These are phyloP conservation scores for Coranthus polyacanthus DNA, from an alignment of 2,797 vertebrate genomes.

Conservation along the genomic window DNA sequence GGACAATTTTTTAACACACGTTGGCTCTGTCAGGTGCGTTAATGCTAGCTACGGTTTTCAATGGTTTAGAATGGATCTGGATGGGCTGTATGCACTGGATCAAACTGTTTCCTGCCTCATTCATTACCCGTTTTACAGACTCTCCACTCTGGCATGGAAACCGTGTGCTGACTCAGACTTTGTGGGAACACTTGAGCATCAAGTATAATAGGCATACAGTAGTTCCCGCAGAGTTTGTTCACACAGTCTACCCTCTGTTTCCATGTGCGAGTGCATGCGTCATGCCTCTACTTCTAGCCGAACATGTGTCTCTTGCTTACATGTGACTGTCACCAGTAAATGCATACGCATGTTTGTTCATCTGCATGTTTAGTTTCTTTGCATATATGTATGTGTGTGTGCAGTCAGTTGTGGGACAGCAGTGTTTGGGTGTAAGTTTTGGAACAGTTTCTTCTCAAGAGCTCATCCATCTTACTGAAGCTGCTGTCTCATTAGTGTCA, in stretches of 20 bases:
- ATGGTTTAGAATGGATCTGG: slow-evolving; percentile 52
- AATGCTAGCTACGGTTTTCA: slow-evolving; percentile 38
- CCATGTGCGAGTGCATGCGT: slow-evolving; percentile 34
- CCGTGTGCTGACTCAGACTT: slow-evolving; percentile 57
- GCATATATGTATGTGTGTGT: too few relatives aligned
- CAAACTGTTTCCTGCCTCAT: slow-evolving; percentile 70
- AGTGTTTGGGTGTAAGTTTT: slow-evolving; percentile 1
- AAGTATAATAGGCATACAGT: slow-evolving; percentile 55
- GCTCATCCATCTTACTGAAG: slow-evolving; percentile 58
- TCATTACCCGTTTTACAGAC: slow-evolving; percentile 75
- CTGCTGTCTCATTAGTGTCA: slow-evolving; percentile 71
- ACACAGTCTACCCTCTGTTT: slow-evolving; percentile 47
- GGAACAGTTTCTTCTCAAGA: slow-evolving; percentile 26
- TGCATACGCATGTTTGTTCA: not conserved
- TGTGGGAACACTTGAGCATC: slow-evolving; percentile 55
- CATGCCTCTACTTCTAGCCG: slow-evolving; percentile 13
- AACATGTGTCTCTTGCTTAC: slow-evolving; percentile 37
- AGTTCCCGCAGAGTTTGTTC: slow-evolving; percentile 59
- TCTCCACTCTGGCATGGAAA: slow-evolving; percentile 66
- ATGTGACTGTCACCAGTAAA: slow-evolving; percentile 20
- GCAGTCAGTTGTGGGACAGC: slow-evolving; percentile 10
- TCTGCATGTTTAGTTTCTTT: slow-evolving; percentile 5
- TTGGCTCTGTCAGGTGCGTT: slow-evolving; percentile 47
- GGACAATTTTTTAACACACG: slow-evolving; percentile 10
- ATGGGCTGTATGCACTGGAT: slow-evolving; percentile 52